A percentile compares a stretch with the other conserved stretches of the same genome.
Evolutionary conservation across 2,113 vertebrate genomes (phyloP).

Genomic region (Columba livia): DNA sequence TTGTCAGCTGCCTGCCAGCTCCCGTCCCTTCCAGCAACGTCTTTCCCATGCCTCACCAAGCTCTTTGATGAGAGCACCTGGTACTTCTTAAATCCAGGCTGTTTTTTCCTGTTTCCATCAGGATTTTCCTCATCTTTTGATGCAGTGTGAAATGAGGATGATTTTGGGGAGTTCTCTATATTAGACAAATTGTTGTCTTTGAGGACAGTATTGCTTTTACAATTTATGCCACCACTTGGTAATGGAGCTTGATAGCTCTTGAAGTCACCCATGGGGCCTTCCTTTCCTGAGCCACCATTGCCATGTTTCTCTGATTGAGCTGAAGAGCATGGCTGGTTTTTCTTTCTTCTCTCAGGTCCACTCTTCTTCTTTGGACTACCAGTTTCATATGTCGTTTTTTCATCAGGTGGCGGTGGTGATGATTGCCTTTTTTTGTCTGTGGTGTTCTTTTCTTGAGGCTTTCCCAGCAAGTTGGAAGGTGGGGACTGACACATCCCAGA

Average conservation of each 20-base stretch:
- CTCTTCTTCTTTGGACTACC: background rate
- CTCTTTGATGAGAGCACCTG: background rate
- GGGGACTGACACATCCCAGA: background rate
- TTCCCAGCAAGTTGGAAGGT: background rate
- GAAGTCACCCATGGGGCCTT: background rate
- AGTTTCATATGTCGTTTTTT: background rate
- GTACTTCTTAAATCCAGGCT: constrained; percentile 4
- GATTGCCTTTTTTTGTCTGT: background rate
- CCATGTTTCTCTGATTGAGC: background rate
- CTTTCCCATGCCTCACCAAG: background rate
- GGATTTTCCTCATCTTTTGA: background rate
- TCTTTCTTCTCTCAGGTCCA: background rate
- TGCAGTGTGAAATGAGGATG: background rate
- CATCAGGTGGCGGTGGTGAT: background rate
- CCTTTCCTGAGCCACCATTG: background rate
- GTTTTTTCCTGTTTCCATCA: background rate
- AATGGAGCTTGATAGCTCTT: background rate
- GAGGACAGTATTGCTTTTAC: background rate
- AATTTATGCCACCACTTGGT: background rate
- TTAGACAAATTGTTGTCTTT: background rate
- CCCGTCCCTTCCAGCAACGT: background rate
- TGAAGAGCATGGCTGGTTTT: background rate
- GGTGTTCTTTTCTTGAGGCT: background rate
- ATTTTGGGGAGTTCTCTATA: background rate
- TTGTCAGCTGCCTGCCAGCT: background rate